Evolutionary conservation across 2,888 invertebrate genomes (phyloP).

Genomic region (Andrena bicolor): DNA sequence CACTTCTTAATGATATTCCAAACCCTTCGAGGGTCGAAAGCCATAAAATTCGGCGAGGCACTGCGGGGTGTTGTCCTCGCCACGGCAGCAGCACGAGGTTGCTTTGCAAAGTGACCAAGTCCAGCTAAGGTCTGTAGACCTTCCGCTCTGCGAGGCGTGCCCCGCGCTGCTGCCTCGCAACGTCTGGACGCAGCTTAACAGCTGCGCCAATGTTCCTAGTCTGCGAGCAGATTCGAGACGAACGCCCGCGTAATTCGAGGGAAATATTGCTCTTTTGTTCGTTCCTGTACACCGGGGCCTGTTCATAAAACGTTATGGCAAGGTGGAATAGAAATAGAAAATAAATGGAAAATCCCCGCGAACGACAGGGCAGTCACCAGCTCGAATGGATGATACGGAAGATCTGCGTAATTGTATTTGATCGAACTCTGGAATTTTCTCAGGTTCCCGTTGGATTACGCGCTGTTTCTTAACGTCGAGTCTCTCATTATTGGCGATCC

Average conservation of each 20-base stretch:
- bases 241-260: not conserved
- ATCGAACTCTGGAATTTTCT: not conserved
- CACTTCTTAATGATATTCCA: no score
- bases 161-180: no score
- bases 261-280: slow-evolving; percentile 8
- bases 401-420: not conserved
- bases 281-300: not conserved
- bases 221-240: slow-evolving; percentile 6
- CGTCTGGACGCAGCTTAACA: no score
- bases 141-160: no score
- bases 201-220: slow-evolving; percentile 18
- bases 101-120: no score
- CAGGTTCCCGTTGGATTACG: not conserved
- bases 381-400: no score
- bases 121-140: no score
- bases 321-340: not conserved
- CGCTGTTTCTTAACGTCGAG: not conserved
- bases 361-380: no score
- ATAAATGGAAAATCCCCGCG: not conserved
- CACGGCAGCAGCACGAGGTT: no score
- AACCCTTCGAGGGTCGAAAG: no score
- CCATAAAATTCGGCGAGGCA: no score
- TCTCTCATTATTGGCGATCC: not conserved
- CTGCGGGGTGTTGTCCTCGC: no score
- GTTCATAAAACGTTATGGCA: not conserved